Percentiles rank a stretch among this genome's conserved stretches.
Conservation (phyloP, 1,140 invertebrate species). For the Drosophila teissieri region DNA sequence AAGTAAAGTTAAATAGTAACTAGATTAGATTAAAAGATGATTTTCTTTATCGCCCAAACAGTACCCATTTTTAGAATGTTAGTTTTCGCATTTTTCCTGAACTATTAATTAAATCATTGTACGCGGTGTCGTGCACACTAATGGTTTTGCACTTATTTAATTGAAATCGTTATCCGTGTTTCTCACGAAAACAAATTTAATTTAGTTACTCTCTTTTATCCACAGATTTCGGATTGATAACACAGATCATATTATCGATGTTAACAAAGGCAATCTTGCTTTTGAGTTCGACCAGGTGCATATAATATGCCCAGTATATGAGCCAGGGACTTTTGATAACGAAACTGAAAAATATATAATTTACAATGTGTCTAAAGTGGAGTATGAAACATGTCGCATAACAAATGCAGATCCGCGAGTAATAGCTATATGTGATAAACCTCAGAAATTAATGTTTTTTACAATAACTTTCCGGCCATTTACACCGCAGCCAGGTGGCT, state of each 20-base stretch:
- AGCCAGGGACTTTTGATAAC: constrained; percentile 93
- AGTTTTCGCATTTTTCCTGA: too few relatives aligned
- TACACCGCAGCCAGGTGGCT: constrained; percentile 96
- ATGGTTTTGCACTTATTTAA: too few relatives aligned
- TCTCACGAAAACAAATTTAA: too few relatives aligned
- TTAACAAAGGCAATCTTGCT: constrained; percentile 96
- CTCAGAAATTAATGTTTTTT: constrained; percentile 97
- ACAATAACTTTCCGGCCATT: constrained; percentile 98
- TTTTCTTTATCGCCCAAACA: too few relatives aligned
- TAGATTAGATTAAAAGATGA: too few relatives aligned
- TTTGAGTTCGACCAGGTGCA: constrained; percentile 98
- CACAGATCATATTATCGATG: constrained; percentile 98
- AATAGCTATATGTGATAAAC: constrained; percentile 98
- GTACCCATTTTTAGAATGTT: too few relatives aligned
- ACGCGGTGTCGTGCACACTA: background rate
- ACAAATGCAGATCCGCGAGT: constrained; percentile 96
- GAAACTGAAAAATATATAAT: constrained; percentile 98
- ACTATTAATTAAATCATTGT: too few relatives aligned
- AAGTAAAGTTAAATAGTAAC: too few relatives aligned
- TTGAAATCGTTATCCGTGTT: too few relatives aligned
- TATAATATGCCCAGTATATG: constrained; percentile 97
- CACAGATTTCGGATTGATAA: constrained; percentile 98
- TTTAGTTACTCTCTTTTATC: background rate
- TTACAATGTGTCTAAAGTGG: constrained; percentile 98
- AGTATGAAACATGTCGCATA: constrained; percentile 97